Conservation (phyloP, 2,797 vertebrate species). For the Spinibarbus caldwelli region DNA sequence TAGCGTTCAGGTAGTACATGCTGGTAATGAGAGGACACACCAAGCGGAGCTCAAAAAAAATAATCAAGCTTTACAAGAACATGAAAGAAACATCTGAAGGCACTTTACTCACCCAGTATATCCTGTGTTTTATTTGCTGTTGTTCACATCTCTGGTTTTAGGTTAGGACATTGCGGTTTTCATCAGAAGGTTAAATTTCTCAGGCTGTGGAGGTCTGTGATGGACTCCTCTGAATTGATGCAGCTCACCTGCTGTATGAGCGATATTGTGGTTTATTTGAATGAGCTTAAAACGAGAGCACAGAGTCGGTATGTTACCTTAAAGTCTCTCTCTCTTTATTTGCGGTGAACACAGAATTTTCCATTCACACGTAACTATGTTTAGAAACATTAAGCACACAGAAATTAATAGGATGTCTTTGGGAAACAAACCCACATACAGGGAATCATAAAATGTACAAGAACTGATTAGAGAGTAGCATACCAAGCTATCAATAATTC, state of each 20-base stretch:
- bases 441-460: slow-evolving; percentile 27
- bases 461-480: slow-evolving; percentile 28
- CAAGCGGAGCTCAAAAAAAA: slow-evolving; percentile 21
- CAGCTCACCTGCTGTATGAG: slow-evolving; percentile 31
- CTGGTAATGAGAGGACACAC: slow-evolving; percentile 47
- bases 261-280: slow-evolving; percentile 29
- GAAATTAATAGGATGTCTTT: background rate
- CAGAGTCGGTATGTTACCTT: background rate
- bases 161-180: slow-evolving; percentile 15
- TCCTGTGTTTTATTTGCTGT: slow-evolving; percentile 16
- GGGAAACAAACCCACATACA: background rate
- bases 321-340: background rate
- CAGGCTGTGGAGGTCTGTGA: slow-evolving; percentile 5
- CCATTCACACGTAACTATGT: background rate
- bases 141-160: slow-evolving; percentile 31
- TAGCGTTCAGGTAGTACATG: slow-evolving; percentile 28
- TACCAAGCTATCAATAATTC: slow-evolving; percentile 37
- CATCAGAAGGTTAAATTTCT: slow-evolving; percentile 29
- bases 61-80: background rate
- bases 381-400: background rate
- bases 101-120: slow-evolving; percentile 9
- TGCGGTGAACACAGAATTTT: background rate
- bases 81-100: slow-evolving; percentile 16
- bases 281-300: slow-evolving; percentile 23
- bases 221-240: background rate